phyloP scores from a whole-genome alignment of 1,140 invertebrate genomes.

The Stegodyphus dumicola region DNA sequence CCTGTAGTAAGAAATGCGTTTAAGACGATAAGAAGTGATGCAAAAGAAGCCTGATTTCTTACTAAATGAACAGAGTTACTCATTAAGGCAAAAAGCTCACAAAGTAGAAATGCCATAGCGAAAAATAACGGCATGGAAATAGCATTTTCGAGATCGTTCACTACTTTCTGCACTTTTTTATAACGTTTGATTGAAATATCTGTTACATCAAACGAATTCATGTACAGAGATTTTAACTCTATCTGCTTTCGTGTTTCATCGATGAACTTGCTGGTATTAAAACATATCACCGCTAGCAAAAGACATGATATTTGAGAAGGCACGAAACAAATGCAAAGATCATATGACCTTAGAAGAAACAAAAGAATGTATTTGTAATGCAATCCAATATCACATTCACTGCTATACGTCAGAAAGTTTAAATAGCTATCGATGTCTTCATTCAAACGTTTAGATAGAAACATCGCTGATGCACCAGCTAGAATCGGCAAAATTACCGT shows the following conservation, averaged over 20 bases:
- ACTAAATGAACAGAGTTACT: slow-evolving; percentile 33
- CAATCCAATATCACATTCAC: slow-evolving; percentile 3
- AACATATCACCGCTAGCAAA: slow-evolving; percentile 14
- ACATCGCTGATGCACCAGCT: slow-evolving; percentile 19
- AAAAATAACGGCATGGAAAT: slow-evolving; percentile 45
- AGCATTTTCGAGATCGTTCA: slow-evolving; percentile 26
- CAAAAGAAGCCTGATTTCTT: neutral
- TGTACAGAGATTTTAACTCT: neutral
- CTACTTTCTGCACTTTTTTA: slow-evolving; percentile 21
- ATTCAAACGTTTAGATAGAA: slow-evolving; percentile 11
- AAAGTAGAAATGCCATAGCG: slow-evolving; percentile 24
- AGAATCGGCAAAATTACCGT: slow-evolving; percentile 25
- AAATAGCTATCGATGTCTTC: slow-evolving; percentile 38
- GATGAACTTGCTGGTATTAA: neutral
- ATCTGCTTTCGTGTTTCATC: slow-evolving; percentile 14
- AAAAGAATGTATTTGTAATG: slow-evolving; percentile 42
- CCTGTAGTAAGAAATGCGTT: slow-evolving; percentile 27
- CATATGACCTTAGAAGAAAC: slow-evolving; percentile 28
- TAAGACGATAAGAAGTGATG: slow-evolving; percentile 16
- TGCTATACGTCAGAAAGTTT: slow-evolving; percentile 9
- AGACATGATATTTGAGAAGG: slow-evolving; percentile 35
- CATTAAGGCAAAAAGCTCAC: slow-evolving; percentile 42
- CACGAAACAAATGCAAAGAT: slow-evolving; percentile 39
- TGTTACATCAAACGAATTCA: neutral
- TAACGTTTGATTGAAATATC: slow-evolving; percentile 18